phyloP scores from a whole-genome alignment of 2,888 invertebrate genomes.

The Lasioglossum calceatum region DNA sequence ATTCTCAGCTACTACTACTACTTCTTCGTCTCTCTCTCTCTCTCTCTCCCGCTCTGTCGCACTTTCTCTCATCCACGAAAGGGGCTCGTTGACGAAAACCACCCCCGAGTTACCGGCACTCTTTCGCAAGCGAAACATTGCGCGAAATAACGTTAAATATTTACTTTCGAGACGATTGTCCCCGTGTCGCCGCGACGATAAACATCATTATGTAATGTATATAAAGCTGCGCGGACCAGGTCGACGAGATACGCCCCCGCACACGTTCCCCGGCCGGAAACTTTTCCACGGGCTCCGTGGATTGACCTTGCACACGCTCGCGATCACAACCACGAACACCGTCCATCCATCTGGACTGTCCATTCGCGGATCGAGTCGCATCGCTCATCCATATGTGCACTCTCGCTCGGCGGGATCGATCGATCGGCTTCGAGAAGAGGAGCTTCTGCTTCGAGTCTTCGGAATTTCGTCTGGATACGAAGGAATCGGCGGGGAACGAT shows the following conservation, averaged over 20 bases:
- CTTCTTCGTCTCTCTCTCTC: constrained; percentile 26
- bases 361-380: constrained; percentile 59
- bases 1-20: constrained; percentile 73
- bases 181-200: constrained; percentile 80
- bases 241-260: constrained; percentile 53
- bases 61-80: neutral
- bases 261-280: constrained; percentile 43
- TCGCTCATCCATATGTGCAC: constrained; percentile 60
- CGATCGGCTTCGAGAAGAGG: neutral
- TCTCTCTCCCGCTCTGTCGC: neutral
- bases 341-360: constrained; percentile 60
- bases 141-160: constrained; percentile 85
- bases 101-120: constrained; percentile 53
- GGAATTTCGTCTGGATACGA: neutral
- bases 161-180: constrained; percentile 81
- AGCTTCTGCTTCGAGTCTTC: neutral
- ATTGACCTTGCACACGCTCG: constrained; percentile 53
- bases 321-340: neutral
- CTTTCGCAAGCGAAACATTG: constrained; percentile 81
- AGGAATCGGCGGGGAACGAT: neutral
- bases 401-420: constrained; percentile 43
- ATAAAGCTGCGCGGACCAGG: constrained; percentile 74
- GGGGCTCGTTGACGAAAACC: neutral
- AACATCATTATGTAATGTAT: constrained; percentile 85
- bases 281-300: constrained; percentile 44